Conservation (phyloP, 2,797 vertebrate species). For the Botia almorhae region DNA sequence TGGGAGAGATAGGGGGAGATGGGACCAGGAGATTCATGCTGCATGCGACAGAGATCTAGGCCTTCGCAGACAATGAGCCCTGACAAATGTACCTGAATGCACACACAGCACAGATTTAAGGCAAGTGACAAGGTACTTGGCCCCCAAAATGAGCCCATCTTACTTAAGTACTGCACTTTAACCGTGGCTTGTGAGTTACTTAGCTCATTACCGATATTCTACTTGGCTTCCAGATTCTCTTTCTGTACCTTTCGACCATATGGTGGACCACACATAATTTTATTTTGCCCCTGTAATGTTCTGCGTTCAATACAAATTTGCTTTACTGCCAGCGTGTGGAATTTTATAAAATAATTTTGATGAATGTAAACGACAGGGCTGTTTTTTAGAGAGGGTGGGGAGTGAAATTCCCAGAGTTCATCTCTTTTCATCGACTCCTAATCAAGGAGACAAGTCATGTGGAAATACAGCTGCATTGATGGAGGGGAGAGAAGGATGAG, state of each 20-base stretch:
- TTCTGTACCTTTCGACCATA: background rate
- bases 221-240: background rate
- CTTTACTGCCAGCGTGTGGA: background rate
- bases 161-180: slow-evolving; percentile 29
- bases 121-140: slow-evolving; percentile 40
- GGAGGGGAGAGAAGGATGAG: slow-evolving; percentile 50
- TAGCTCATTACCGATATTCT: slow-evolving; percentile 13
- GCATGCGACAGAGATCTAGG: slow-evolving; percentile 12
- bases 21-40: background rate
- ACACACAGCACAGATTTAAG: slow-evolving; percentile 40
- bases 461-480: slow-evolving; percentile 61
- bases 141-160: slow-evolving; percentile 36
- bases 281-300: background rate
- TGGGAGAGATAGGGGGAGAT: background rate
- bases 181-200: slow-evolving; percentile 22
- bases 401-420: slow-evolving; percentile 63
- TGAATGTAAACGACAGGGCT: slow-evolving; percentile 52
- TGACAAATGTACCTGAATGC: slow-evolving; percentile 37
- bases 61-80: slow-evolving; percentile 27
- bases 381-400: slow-evolving; percentile 52
- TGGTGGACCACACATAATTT: background rate
- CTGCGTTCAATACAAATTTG: background rate
- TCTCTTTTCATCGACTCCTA: slow-evolving; percentile 66
- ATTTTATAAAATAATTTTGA: no score
- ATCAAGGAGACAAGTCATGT: slow-evolving; percentile 64